Evolutionary conservation across 1,140 invertebrate genomes (phyloP).

Genomic region (Drosophila kohkoa): DNA sequence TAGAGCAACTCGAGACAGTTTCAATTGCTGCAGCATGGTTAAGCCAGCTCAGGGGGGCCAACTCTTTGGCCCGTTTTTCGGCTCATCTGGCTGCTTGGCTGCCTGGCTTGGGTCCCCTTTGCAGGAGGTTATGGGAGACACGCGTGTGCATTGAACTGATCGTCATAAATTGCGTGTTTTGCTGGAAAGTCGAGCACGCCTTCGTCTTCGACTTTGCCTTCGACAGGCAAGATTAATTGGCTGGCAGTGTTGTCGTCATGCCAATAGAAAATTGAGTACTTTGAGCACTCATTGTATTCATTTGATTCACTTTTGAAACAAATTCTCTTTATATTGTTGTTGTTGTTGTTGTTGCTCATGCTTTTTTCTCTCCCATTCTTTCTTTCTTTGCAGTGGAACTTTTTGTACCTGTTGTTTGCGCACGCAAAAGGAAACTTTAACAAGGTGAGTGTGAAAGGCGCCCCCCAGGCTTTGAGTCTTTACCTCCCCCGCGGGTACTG

Average conservation of each 20-base stretch:
- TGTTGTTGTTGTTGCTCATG: background rate
- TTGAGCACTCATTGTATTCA: slow-evolving; percentile 7
- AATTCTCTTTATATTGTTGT: slow-evolving; percentile 25
- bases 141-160: slow-evolving; percentile 67
- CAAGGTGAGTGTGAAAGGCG: slow-evolving; percentile 45
- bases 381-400: slow-evolving; percentile 63
- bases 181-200: slow-evolving; percentile 4
- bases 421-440: slow-evolving; percentile 53
- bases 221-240: slow-evolving; percentile 50
- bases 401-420: slow-evolving; percentile 73
- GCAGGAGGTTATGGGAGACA: slow-evolving; percentile 46
- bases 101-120: slow-evolving; percentile 14
- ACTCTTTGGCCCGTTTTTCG: slow-evolving; percentile 10
- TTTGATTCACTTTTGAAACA: slow-evolving; percentile 24
- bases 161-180: slow-evolving; percentile 63
- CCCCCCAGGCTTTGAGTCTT: background rate
- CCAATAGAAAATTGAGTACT: slow-evolving; percentile 29
- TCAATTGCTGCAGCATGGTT: background rate
- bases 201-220: slow-evolving; percentile 42
- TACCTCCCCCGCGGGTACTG: background rate
- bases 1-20: background rate
- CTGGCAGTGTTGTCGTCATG: slow-evolving; percentile 39
- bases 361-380: slow-evolving; percentile 13
- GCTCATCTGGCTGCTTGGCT: background rate
- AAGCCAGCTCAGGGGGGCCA: slow-evolving; percentile 30